Percentiles rank a stretch among this genome's conserved stretches.
Conservation (phyloP, 2,797 vertebrate species). For the Microtus agrestis region DNA sequence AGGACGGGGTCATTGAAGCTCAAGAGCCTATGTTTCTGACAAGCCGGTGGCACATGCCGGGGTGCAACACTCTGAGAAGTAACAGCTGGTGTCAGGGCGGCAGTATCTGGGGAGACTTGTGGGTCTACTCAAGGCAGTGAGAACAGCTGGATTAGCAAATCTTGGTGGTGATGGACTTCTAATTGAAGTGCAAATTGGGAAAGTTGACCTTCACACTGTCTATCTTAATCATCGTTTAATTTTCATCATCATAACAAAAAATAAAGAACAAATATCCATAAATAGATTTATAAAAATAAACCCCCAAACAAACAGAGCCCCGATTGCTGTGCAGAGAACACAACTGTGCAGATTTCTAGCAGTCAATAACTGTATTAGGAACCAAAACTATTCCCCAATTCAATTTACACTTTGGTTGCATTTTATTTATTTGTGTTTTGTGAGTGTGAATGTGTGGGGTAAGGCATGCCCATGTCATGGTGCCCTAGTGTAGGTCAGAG, state of each 20-base stretch:
- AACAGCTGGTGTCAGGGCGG: background rate
- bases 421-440: background rate
- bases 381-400: conserved; percentile 12
- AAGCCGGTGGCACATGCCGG: background rate
- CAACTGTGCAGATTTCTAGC: conserved; percentile 21
- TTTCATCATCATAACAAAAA: background rate
- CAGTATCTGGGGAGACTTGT: background rate
- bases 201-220: background rate
- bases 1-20: fast-evolving
- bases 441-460: background rate
- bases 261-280: conserved; percentile 41
- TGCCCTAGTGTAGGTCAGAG: background rate
- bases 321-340: conserved; percentile 31
- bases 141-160: background rate
- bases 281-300: conserved; percentile 55
- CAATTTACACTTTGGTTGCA: background rate
- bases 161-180: background rate
- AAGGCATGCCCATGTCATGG: background rate
- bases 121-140: background rate
- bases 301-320: conserved; percentile 38
- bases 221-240: background rate
- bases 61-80: background rate
- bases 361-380: background rate
- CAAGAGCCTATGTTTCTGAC: background rate
- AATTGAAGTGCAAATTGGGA: background rate